Base-by-base conservation (phyloP, 2,888 invertebrate genomes). In the Leptopilina syphax region DNA sequence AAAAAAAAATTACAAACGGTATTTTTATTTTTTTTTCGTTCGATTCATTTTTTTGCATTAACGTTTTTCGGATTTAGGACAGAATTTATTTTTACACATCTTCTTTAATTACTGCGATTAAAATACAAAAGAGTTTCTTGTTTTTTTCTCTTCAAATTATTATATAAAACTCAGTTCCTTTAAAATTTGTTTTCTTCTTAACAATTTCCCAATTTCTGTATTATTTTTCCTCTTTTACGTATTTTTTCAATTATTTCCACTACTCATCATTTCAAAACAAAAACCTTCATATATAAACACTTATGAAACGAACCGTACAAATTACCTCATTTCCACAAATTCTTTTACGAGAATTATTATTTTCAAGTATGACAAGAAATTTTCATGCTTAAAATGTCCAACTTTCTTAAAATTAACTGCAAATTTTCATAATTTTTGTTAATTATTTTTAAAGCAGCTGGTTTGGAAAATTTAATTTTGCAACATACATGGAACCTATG, bases 401-500 rank as follows among this genome's bases (percentile, higher is more conserved):
- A 73, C 27, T 54, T n/a, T 27, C 27, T 0, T 13, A n/a, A 54
- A 50, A 50, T 73, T 6, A 13, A n/a, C 54, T 54, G 41, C 34
- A 57, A 73, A 34, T 27, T 27, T 57, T 54, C n/a, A 50, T 54
- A 57, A 57, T 70, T 34, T 34, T 54, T 24, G 13, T n/a, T 8
- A 73, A 73, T 34, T 73, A 41, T 1, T 34, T 34, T 27, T 34
- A 8, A 73, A 65, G 41, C 9, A 41, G 34, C 41, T 47, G 65
- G 6, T 44, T 44, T 3, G 60, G 68, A 70, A 78, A 70, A 18
- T 18, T 78, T 7, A 78, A 78, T 78, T 78, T 57, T 68, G 68
- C 68, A 78, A 78, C n/a, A 78, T 78, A 50, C 41, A 47, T 50
- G 60, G 70, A 63, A 76, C 44, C 57, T 57, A 73, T 57, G 73